These are phyloP conservation scores for Physocephala rufipes DNA, from an alignment of 2,888 invertebrate species.

Conservation along the genomic window DNA sequence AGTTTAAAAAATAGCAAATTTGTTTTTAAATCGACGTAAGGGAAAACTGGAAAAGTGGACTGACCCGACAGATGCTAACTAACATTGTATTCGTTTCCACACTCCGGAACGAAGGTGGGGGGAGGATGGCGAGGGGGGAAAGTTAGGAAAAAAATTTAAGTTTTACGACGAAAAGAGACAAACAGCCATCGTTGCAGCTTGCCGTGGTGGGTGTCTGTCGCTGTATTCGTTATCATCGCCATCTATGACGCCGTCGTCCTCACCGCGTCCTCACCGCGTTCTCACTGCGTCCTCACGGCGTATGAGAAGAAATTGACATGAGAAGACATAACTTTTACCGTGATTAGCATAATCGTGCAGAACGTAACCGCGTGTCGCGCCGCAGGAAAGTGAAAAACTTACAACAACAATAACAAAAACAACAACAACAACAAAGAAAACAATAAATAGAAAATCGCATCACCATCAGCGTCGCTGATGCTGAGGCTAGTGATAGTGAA, in stretches of 20 bases:
- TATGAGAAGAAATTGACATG: constrained; percentile 2
- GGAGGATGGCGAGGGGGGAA: not conserved
- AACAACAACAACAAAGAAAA: constrained; percentile 42
- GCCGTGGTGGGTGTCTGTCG: too few species aligned
- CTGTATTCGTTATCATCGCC: too few species aligned
- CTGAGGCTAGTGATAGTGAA: not conserved
- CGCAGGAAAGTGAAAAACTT: not conserved
- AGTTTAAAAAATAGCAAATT: not conserved
- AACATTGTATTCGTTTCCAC: too few species aligned
- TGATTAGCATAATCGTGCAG: constrained; percentile 37
- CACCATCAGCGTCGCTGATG: constrained; percentile 29
- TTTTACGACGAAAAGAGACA: not conserved
- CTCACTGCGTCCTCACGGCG: too few species aligned
- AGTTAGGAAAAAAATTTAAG: too few species aligned
- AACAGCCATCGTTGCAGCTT: not conserved
- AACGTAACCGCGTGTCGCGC: constrained; percentile 24
- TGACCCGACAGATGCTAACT: too few species aligned
- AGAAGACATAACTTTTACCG: constrained; percentile 24
- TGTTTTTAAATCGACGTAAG: not conserved
- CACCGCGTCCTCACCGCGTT: too few species aligned
- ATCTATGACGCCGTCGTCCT: not conserved
- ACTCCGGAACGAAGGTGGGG: not conserved
- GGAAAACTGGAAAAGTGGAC: too few species aligned
- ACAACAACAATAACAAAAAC: constrained; percentile 8
- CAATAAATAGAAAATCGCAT: constrained; percentile 41